Evolutionary conservation across 2,888 invertebrate species (phyloP).

Genomic region (Drosophila melanosoma): DNA sequence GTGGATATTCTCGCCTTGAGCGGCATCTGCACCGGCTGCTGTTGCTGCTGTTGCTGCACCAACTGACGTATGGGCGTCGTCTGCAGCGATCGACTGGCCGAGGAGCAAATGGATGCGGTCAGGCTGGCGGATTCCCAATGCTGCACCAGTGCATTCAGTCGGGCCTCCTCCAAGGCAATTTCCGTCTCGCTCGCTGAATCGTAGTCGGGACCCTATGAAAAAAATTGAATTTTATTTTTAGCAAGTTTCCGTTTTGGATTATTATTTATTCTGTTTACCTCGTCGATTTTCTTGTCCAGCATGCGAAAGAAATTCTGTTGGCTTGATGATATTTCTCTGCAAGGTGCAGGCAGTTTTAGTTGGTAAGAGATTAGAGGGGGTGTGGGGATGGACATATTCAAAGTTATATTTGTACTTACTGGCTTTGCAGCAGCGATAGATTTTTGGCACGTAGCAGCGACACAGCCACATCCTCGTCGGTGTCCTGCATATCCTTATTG

Average conservation of each 20-base stretch:
- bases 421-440: slow-evolving; percentile 86
- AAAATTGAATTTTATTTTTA: neutral
- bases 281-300: slow-evolving; percentile 96
- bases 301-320: slow-evolving; percentile 97
- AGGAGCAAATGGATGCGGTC: slow-evolving; percentile 85
- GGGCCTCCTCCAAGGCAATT: slow-evolving; percentile 88
- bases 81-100: slow-evolving; percentile 86
- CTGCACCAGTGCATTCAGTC: slow-evolving; percentile 89
- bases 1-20: slow-evolving; percentile 62
- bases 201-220: slow-evolving; percentile 91
- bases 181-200: slow-evolving; percentile 92
- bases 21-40: slow-evolving; percentile 83
- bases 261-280: slow-evolving; percentile 86
- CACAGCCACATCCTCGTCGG: slow-evolving; percentile 84
- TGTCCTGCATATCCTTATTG: slow-evolving; percentile 83
- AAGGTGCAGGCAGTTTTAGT: slow-evolving; percentile 83
- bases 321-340: slow-evolving; percentile 94
- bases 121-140: slow-evolving; percentile 92
- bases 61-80: slow-evolving; percentile 86
- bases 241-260: neutral
- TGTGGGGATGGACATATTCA: neutral
- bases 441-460: slow-evolving; percentile 85
- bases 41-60: slow-evolving; percentile 72
- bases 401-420: slow-evolving; percentile 84
- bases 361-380: slow-evolving; percentile 30